Evolutionary conservation across 2,888 invertebrate species (phyloP), one percentile per base, ranked within the genome.

Genomic region (Meiosimyza decipiens): DNA sequence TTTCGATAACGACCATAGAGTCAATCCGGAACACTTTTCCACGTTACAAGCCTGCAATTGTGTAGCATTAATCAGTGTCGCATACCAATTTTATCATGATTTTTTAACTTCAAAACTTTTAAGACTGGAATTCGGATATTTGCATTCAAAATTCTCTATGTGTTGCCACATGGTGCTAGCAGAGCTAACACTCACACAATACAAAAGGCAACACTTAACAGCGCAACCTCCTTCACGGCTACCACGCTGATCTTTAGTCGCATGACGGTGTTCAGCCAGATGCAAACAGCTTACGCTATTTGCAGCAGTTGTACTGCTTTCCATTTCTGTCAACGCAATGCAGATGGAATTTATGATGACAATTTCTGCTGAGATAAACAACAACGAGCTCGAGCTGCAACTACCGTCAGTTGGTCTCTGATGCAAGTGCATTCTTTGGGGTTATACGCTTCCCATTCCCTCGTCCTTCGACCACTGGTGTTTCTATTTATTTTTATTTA

Each of bases 311-410:
- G 28, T n/a, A 2, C 18, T 63, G 49, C 51, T 62, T 69, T 40
- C 60, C 60, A 40, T 52, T 69, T 60, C 60, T 69, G 60, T 60
- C 69, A 69, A 69, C 60, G 69, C 60, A 60, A 69, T 59, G 60
- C 69, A 69, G 59, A 60, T 50, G 69, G 69, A 60, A 69, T 69
- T 69, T 62, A 60, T 69, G 69, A 69, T 59, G 69, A 60, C 69
- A 69, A 59, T 60, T 59, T 68, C 59, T 50, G 63, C 63, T 63
- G 63, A 63, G 63, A 40, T 16, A 47, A 57, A 59, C 50, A 57
- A 59, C 50, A 33, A 9, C 50, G 54, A 68, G 67, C 40, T 40
- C 62, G 47, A 40, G 15, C 65, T 51, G 49, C 18, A 47, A 55
- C 9, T 33, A 9, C 3, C 28, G 40, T 40, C 40, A 40, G 40